These are phyloP conservation scores for Busseola fusca DNA, from an alignment of 2,888 invertebrate species.

Conservation along the genomic window DNA sequence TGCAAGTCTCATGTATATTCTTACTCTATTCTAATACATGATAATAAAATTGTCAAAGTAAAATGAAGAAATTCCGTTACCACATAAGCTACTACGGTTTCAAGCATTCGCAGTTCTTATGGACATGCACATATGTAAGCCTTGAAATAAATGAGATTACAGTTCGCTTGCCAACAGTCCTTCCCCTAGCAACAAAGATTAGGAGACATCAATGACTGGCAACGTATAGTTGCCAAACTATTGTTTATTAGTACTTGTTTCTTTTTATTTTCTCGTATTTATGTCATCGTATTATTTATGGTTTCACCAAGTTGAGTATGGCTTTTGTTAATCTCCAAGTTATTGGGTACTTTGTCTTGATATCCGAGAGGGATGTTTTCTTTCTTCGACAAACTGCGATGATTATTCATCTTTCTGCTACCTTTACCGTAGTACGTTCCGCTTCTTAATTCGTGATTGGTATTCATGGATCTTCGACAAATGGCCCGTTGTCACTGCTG, in stretches of 20 bases:
- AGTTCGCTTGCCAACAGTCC: slow-evolving; percentile 23
- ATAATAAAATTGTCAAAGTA: not conserved
- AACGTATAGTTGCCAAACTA: slow-evolving; percentile 34
- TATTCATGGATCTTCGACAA: not conserved
- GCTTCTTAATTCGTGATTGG: not conserved
- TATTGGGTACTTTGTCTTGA: slow-evolving; percentile 19
- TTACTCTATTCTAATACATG: not conserved
- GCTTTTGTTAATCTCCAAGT: slow-evolving; percentile 18
- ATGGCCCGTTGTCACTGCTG: not conserved
- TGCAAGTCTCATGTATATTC: not conserved
- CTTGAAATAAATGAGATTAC: slow-evolving; percentile 34
- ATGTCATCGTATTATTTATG: slow-evolving; percentile 43
- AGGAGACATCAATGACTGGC: slow-evolving; percentile 29
- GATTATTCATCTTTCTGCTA: not conserved
- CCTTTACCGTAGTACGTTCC: not conserved
- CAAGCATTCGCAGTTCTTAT: not conserved
- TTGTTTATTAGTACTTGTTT: slow-evolving; percentile 35
- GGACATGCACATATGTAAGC: slow-evolving; percentile 4
- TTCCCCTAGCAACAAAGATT: slow-evolving; percentile 30
- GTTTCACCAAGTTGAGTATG: slow-evolving; percentile 23
- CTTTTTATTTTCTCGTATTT: slow-evolving; percentile 36
- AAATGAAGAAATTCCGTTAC: not conserved
- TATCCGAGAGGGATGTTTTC: not conserved
- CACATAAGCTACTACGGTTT: not conserved
- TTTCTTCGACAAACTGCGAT: not conserved